phyloP scores from a whole-genome alignment of 1,140 invertebrate genomes.

The Nasonia giraulti region DNA sequence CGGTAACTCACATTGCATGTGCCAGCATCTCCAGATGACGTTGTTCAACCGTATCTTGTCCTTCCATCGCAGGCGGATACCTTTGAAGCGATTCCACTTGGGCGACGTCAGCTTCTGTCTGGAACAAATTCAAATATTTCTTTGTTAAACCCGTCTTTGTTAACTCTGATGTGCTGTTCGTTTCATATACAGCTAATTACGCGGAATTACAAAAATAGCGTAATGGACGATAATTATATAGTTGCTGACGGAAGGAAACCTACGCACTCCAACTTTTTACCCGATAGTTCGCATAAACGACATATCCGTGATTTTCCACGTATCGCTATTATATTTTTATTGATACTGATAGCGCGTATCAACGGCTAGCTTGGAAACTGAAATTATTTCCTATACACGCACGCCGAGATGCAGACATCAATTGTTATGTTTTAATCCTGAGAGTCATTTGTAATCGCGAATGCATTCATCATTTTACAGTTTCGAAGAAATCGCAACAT shows the following conservation, averaged over 20 bases:
- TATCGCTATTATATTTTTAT: not conserved
- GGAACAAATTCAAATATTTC: slow-evolving; percentile 73
- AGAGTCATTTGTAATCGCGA: not conserved
- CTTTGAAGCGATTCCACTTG: slow-evolving; percentile 99
- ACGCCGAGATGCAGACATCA: too few relatives aligned
- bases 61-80: slow-evolving; percentile 96
- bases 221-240: not conserved
- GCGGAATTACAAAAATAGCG: too few relatives aligned
- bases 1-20: slow-evolving; percentile 96
- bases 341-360: not conserved
- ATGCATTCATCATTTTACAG: not conserved
- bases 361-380: not conserved
- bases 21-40: slow-evolving; percentile 99
- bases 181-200: too few relatives aligned
- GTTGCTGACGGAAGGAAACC: not conserved
- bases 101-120: slow-evolving; percentile 98
- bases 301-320: not conserved
- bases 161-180: not conserved
- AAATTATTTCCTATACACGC: not conserved
- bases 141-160: slow-evolving; percentile 12
- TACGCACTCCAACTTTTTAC: not conserved
- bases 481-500: not conserved
- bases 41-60: slow-evolving; percentile 99
- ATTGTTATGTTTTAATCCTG: not conserved
- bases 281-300: not conserved